These are phyloP conservation scores for Pterocles burchelli DNA, from an alignment of 2,113 vertebrate species.

Conservation along the genomic window DNA sequence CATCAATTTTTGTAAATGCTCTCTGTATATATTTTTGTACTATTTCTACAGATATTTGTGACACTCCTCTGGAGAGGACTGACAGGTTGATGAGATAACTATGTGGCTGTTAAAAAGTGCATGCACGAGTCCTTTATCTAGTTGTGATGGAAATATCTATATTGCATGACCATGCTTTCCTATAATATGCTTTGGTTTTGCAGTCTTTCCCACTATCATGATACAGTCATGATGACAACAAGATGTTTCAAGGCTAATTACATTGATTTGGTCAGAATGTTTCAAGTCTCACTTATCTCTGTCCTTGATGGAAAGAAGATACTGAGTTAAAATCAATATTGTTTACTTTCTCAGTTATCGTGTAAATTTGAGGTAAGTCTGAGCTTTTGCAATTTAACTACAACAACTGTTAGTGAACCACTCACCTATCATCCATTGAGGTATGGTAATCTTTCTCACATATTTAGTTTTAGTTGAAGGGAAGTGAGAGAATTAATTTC, in stretches of 20 bases:
- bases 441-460: not conserved
- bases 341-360: constrained; percentile 35
- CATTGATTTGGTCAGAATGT: not conserved
- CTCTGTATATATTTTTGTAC: not conserved
- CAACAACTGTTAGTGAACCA: not conserved
- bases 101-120: not conserved
- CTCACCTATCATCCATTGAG: not conserved
- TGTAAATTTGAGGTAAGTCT: not conserved
- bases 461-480: not conserved
- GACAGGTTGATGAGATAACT: not conserved
- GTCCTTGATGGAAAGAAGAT: not conserved
- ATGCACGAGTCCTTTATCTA: accelerated
- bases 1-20: not conserved
- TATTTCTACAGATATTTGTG: not conserved
- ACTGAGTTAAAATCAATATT: constrained; percentile 47
- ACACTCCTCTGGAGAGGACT: not conserved
- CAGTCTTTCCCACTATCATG: not conserved
- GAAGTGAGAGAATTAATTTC: not conserved
- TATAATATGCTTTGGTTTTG: not conserved
- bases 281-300: constrained; percentile 3
- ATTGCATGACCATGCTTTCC: not conserved
- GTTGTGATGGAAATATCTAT: not conserved
- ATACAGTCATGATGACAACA: not conserved
- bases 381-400: not conserved
- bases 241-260: not conserved